A percentile compares a stretch with the other conserved stretches of the same genome.
Conservation (phyloP, 2,797 vertebrate genomes). For the Aselliscus stoliczkanus region DNA sequence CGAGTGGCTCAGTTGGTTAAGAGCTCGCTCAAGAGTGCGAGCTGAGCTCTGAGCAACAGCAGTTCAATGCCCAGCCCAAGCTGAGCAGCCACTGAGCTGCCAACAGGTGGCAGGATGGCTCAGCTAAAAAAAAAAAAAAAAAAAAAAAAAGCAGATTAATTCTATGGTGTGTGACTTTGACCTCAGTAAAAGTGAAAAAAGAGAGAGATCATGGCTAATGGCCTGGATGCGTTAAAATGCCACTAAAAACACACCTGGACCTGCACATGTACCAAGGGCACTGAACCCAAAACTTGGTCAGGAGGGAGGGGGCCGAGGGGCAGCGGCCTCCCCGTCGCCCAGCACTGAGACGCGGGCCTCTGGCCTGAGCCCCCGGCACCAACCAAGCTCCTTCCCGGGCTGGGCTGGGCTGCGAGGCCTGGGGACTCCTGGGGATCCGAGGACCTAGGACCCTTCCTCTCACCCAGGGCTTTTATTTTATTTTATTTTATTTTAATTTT, state of each 20-base stretch:
- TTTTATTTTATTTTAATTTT: no score
- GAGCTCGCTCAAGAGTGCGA: no score
- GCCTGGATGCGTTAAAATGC: neutral
- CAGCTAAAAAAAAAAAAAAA: no score
- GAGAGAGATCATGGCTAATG: neutral
- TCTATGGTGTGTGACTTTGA: neutral
- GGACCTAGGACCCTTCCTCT: neutral
- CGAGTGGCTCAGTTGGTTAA: no score
- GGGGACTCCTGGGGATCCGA: neutral
- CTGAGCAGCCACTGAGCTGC: no score
- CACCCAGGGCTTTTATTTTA: neutral
- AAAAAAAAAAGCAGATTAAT: no score
- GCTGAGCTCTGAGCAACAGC: no score
- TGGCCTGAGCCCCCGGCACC: neutral
- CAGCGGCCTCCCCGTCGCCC: neutral
- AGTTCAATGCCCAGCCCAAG: no score
- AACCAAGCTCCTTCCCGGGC: neutral
- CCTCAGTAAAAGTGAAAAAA: neutral
- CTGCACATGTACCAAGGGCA: rapidly evolving
- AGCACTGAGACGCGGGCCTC: rapidly evolving
- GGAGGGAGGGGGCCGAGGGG: neutral
- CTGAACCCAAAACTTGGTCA: rapidly evolving
- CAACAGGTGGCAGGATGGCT: no score
- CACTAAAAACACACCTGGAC: neutral
- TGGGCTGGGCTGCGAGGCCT: neutral